These are phyloP conservation scores for Ennomos quercinarius DNA, from an alignment of 2,888 invertebrate species.

Conservation along the genomic window DNA sequence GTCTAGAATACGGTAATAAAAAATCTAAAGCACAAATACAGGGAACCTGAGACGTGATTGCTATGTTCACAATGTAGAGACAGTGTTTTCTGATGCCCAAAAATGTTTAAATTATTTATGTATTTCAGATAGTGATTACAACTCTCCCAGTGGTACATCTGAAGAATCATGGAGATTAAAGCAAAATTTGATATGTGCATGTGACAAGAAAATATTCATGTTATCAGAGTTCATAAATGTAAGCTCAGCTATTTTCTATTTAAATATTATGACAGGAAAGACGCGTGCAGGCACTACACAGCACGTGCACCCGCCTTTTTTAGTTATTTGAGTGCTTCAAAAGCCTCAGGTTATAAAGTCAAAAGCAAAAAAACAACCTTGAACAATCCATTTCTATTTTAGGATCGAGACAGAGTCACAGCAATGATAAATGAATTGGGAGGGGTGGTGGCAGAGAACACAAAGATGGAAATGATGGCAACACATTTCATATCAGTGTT, in stretches of 20 bases:
- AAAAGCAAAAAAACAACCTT: too few relatives aligned
- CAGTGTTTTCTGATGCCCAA: too few relatives aligned
- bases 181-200: conserved; percentile 79
- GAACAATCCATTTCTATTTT: neutral
- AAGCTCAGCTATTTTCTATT: conserved; percentile 42
- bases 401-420: conserved; percentile 74
- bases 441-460: conserved; percentile 79
- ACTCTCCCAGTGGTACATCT: conserved; percentile 79
- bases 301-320: too few relatives aligned
- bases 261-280: conserved; percentile 16
- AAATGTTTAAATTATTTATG: neutral
- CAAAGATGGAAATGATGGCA: conserved; percentile 81
- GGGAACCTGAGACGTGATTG: too few relatives aligned
- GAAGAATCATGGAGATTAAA: conserved; percentile 81
- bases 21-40: too few relatives aligned
- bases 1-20: too few relatives aligned
- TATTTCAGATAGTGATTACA: conserved; percentile 74
- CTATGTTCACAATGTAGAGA: too few relatives aligned
- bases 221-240: conserved; percentile 76
- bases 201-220: conserved; percentile 81
- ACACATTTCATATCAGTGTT: conserved; percentile 76
- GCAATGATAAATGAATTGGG: conserved; percentile 78
- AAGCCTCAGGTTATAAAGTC: too few relatives aligned
- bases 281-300: too few relatives aligned
- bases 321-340: too few relatives aligned